A percentile compares a stretch with the other conserved stretches of the same genome.
phyloP scores from a whole-genome alignment of 2,797 vertebrate genomes.

The Chelonia mydas region DNA sequence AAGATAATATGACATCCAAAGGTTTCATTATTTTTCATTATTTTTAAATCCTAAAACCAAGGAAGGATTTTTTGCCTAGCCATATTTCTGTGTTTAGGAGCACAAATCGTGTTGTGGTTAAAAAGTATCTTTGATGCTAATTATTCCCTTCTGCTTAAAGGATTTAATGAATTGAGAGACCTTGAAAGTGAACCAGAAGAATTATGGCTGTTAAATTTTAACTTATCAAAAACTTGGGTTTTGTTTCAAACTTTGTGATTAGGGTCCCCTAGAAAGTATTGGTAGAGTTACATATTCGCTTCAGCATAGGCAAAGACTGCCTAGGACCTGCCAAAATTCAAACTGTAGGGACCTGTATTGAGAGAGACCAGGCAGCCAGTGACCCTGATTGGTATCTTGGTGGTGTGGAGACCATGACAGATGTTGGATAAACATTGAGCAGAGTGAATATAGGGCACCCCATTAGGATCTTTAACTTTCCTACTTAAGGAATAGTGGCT shows the following conservation, averaged over 20 bases:
- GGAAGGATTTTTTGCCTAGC: slow-evolving; percentile 10
- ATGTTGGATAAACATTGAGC: slow-evolving; percentile 21
- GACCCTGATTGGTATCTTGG: not conserved
- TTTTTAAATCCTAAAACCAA: not conserved
- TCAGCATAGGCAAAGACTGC: not conserved
- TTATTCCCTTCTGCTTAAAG: slow-evolving; percentile 16
- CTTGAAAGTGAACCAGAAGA: slow-evolving; percentile 55
- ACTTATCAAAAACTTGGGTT: not conserved
- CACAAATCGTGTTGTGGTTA: not conserved
- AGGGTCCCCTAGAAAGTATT: slow-evolving; percentile 9
- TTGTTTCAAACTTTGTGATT: slow-evolving; percentile 3
- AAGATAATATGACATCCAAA: not conserved
- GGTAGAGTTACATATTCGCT: not conserved
- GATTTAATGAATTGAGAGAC: slow-evolving; percentile 19
- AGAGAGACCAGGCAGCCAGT: slow-evolving; percentile 3
- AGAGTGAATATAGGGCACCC: not conserved
- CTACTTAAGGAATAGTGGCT: not conserved
- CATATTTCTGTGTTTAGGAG: slow-evolving; percentile 30
- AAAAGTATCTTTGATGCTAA: slow-evolving; percentile 1
- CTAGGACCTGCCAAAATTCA: not conserved
- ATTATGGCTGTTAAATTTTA: slow-evolving; percentile 8
- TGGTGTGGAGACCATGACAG: slow-evolving; percentile 13
- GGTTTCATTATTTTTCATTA: not conserved
- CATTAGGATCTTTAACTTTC: not conserved
- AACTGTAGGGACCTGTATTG: not conserved